Conservation (phyloP, 37 sponge, comb jelly and placozoan genomes). For the Crambe crambe region DNA sequence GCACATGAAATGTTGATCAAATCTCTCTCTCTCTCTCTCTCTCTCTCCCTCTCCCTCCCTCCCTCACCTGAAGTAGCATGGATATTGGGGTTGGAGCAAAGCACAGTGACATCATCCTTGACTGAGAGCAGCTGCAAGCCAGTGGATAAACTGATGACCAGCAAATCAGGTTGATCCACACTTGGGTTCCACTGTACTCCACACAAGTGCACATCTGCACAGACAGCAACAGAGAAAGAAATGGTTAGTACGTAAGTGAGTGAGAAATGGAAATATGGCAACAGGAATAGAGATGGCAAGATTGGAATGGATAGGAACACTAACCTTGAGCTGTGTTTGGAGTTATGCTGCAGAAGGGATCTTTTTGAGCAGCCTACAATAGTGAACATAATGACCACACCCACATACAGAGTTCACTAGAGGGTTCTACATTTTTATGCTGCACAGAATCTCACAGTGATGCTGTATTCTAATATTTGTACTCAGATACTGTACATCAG, state of each 20-base stretch:
- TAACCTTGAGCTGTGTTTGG: constrained; percentile 16
- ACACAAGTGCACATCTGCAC: constrained; percentile 10
- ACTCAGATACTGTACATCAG: too few species aligned
- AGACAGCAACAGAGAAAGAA: constrained; percentile 5
- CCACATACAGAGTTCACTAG: too few species aligned
- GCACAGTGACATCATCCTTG: constrained; percentile 16
- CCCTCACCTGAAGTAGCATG: constrained; percentile 36
- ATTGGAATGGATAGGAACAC: background rate
- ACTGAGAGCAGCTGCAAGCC: constrained; percentile 39
- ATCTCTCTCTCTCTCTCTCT: too few species aligned
- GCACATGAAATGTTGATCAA: background rate
- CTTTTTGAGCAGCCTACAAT: constrained; percentile 3
- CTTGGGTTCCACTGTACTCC: constrained; percentile 55
- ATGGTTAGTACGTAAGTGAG: background rate
- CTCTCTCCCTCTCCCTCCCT: too few species aligned
- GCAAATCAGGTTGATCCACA: constrained; percentile 5
- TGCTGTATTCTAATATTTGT: too few species aligned
- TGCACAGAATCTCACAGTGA: too few species aligned
- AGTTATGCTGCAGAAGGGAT: constrained; percentile 7
- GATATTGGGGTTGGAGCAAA: background rate
- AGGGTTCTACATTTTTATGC: too few species aligned
- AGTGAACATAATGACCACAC: background rate
- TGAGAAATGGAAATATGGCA: background rate
- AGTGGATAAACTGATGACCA: constrained; percentile 35
- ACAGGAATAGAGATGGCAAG: background rate